Conservation (phyloP, 2,888 invertebrate species). For the Halictus ligatus region DNA sequence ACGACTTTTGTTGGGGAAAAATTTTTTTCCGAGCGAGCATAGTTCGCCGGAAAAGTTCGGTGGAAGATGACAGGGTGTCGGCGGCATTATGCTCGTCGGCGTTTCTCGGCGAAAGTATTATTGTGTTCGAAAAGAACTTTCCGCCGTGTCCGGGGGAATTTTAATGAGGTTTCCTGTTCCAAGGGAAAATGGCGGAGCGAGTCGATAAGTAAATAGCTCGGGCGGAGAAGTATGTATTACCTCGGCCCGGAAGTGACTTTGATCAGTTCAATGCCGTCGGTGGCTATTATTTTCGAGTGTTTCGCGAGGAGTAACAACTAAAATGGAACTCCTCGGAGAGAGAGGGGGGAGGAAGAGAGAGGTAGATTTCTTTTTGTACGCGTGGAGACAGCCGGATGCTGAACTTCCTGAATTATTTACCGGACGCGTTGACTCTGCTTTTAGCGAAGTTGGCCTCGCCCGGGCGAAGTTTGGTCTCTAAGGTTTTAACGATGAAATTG, state of each 20-base stretch:
- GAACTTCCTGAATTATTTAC: constrained; percentile 39
- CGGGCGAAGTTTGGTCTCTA: background rate
- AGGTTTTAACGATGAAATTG: background rate
- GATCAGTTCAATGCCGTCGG: constrained; percentile 36
- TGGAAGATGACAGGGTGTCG: background rate
- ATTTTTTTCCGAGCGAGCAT: background rate
- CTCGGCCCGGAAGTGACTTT: constrained; percentile 8
- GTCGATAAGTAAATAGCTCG: background rate
- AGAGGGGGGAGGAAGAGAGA: background rate
- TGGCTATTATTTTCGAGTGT: constrained; percentile 14
- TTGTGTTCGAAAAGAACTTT: background rate
- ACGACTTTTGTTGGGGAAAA: constrained; percentile 1
- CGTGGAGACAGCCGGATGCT: constrained; percentile 1
- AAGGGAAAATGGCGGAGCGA: background rate
- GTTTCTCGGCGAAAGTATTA: constrained; percentile 15
- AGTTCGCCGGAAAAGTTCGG: background rate
- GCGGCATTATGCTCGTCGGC: background rate
- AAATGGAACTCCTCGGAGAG: background rate
- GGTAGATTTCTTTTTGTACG: background rate
- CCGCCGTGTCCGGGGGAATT: background rate
- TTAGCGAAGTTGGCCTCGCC: background rate
- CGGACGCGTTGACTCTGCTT: constrained; percentile 33
- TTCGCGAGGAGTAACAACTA: constrained; percentile 11
- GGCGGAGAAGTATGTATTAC: background rate
- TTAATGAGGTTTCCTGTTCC: constrained; percentile 1